Percentiles rank a stretch among this genome's conserved stretches.
Evolutionary conservation across 1,140 invertebrate genomes (phyloP).

Genomic region (Hyphantria cunea): DNA sequence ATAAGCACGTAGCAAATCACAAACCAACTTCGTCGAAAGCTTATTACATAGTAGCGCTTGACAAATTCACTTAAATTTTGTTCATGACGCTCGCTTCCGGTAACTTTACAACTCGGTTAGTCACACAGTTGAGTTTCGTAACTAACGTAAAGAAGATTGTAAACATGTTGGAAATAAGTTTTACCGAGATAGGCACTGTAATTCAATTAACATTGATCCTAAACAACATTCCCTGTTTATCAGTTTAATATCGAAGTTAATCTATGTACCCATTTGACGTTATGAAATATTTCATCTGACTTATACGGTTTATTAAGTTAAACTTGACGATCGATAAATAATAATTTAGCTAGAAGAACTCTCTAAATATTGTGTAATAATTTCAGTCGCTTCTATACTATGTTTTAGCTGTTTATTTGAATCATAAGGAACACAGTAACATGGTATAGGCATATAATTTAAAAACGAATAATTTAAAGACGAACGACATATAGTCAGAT

Average conservation of each 20-base stretch:
- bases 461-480: too few relatives aligned
- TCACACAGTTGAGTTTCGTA: constrained; percentile 41
- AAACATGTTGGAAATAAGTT: constrained; percentile 41
- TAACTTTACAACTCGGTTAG: constrained; percentile 53
- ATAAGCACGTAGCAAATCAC: constrained; percentile 23
- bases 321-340: too few relatives aligned
- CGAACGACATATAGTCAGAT: too few relatives aligned
- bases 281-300: background rate
- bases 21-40: constrained; percentile 54
- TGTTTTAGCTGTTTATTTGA: too few relatives aligned
- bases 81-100: constrained; percentile 48
- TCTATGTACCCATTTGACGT: background rate
- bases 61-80: constrained; percentile 69
- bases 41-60: constrained; percentile 63
- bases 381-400: too few relatives aligned
- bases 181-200: constrained; percentile 29
- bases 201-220: constrained; percentile 23
- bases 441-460: too few relatives aligned
- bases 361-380: too few relatives aligned
- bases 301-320: too few relatives aligned
- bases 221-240: constrained; percentile 7
- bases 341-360: too few relatives aligned
- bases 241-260: constrained; percentile 11
- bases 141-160: constrained; percentile 37
- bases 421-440: too few relatives aligned